Percentiles rank a stretch among this genome's conserved stretches.
Conservation (phyloP, 2,797 vertebrate species). For the Poeciliopsis turneri region DNA sequence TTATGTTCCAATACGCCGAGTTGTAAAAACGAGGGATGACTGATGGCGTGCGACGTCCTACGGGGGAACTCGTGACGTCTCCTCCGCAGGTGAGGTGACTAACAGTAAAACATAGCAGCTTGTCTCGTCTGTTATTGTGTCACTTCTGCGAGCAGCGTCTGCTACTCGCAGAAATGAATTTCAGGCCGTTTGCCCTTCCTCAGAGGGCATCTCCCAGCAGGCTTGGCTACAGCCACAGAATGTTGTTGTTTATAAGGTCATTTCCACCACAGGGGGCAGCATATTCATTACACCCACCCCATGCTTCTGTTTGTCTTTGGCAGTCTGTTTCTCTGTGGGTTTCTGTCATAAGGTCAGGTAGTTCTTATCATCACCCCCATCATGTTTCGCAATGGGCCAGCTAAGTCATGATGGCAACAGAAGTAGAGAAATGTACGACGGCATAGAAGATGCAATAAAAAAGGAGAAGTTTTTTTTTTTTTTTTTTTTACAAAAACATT, state of each 20-base stretch:
- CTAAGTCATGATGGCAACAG: slow-evolving; percentile 27
- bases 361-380: slow-evolving; percentile 55
- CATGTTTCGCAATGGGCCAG: slow-evolving; percentile 51
- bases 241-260: slow-evolving; percentile 82
- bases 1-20: slow-evolving; percentile 3
- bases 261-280: slow-evolving; percentile 79
- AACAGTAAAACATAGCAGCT: slow-evolving; percentile 10
- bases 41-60: not conserved
- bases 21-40: not conserved
- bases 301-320: slow-evolving; percentile 77
- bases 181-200: slow-evolving; percentile 72
- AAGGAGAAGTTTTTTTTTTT: too few relatives aligned
- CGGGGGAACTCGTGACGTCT: not conserved
- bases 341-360: slow-evolving; percentile 74
- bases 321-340: slow-evolving; percentile 80
- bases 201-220: slow-evolving; percentile 77
- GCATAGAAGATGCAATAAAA: too few relatives aligned
- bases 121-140: slow-evolving; percentile 8
- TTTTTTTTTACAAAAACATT: not conserved
- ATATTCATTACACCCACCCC: slow-evolving; percentile 80
- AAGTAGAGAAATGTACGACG: not conserved
- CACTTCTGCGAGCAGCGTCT: slow-evolving; percentile 33
- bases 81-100: slow-evolving; percentile 5
- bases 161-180: slow-evolving; percentile 27
- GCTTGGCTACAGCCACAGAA: slow-evolving; percentile 68